Base-by-base conservation (phyloP, 2,888 invertebrate species). In the Spisula solida region DNA sequence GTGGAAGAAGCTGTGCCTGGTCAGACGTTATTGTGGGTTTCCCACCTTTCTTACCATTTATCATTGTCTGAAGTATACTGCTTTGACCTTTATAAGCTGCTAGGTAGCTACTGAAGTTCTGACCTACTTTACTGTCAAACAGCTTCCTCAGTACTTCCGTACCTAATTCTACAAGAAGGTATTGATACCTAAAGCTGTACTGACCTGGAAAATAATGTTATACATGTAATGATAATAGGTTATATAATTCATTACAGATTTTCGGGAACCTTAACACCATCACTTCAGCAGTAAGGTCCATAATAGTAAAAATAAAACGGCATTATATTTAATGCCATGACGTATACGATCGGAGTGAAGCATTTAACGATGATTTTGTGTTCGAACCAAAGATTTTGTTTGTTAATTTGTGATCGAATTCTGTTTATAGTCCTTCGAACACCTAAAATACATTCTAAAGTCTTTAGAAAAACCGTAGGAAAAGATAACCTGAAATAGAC, bases 1-100 rank as follows among this genome's bases (percentile, higher is more conserved):
- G 60, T 66, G 60, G 60, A 12, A 66, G 60, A n/a, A 66, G n/a
- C 60, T 66, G 5, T 66, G n/a, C 60, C 60, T 66, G 60, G 25
- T 10, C 60, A 25, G 25, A 20, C 10, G 60, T 66, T 25, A 66
- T 4, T 66, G n/a, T 66, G 14, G 51, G 51, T 16, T 51, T 51
- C 16, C 16, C 16, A 66, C 60, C 25, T 25, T 25, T 66, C 60
- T 6, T 66, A 66, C 60, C 60, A 25, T n/a, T 66, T 1, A 66
- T 66, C 60, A 66, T 8, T 12, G 25, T n/a, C 12, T n/a, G n/a
- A 66, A 66, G 60, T 25, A 4, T 25, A 12, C 25, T 66, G 10
- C 8, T n/a, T 25, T n/a, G 12, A 66, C n/a, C 10, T 66, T n/a
- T n/a, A 25, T 66, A 25, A 8, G 60, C 10, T 1, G 60, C 60